Conservation (phyloP, 2,113 vertebrate species). For the Chaetorhynchus papuensis region DNA sequence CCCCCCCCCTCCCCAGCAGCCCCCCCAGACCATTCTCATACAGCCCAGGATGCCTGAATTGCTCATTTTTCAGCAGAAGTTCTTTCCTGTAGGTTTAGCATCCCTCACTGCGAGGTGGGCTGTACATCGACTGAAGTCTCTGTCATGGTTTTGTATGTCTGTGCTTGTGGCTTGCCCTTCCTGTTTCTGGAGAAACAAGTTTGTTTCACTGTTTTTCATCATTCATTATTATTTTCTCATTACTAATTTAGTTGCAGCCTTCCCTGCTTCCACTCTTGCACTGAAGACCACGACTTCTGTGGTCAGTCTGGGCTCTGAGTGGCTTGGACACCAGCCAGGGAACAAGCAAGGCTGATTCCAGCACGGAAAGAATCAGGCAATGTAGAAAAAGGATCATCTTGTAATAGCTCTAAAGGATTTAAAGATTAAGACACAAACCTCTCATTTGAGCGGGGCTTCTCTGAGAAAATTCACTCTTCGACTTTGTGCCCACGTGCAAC, state of each 20-base stretch:
- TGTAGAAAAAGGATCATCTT: not conserved
- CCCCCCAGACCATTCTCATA: not conserved
- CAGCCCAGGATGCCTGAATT: not conserved
- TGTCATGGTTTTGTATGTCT: not conserved
- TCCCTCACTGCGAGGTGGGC: not conserved
- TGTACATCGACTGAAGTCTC: not conserved
- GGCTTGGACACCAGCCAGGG: not conserved
- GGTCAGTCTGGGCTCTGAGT: not conserved
- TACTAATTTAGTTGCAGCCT: not conserved
- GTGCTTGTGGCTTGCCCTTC: not conserved
- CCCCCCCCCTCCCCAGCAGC: not conserved
- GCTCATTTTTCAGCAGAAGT: not conserved
- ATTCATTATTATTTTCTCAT: not conserved
- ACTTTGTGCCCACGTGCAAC: not conserved
- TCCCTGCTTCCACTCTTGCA: not conserved
- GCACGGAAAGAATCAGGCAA: not conserved
- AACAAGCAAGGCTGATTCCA: not conserved
- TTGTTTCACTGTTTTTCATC: not conserved
- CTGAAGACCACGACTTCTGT: not conserved
- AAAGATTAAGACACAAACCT: not conserved
- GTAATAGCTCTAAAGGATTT: not conserved
- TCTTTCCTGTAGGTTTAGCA: not conserved
- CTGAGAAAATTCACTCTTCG: not conserved
- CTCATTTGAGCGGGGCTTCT: not conserved
- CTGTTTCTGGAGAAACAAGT: not conserved